These are phyloP conservation scores for Trachurus trachurus DNA, from an alignment of 2,797 vertebrate genomes.

Conservation along the genomic window DNA sequence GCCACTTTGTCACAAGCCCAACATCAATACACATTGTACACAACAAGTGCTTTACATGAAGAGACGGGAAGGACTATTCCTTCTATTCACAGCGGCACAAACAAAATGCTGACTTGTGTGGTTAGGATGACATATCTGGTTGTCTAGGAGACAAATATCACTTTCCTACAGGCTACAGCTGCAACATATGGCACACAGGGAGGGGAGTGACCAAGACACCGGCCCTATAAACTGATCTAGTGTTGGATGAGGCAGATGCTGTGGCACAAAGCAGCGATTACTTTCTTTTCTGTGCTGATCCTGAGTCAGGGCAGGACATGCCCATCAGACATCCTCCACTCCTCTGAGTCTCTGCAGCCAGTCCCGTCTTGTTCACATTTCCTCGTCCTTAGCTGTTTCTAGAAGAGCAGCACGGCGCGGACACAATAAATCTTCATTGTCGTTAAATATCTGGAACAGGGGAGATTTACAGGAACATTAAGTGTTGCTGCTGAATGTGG, in stretches of 20 bases:
- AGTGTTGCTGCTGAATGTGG: conserved; percentile 23
- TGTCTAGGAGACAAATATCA: not conserved
- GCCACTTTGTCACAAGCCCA: conserved; percentile 3
- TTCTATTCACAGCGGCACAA: conserved; percentile 16
- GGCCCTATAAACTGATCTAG: not conserved
- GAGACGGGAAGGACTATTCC: conserved; percentile 1
- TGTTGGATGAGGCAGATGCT: not conserved
- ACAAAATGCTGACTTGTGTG: conserved; percentile 9
- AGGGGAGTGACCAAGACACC: not conserved
- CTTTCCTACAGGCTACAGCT: not conserved
- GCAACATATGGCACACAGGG: not conserved
- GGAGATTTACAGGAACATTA: conserved; percentile 17
- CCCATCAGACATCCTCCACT: conserved; percentile 23
- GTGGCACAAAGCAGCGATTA: not conserved
- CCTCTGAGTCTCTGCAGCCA: conserved; percentile 11
- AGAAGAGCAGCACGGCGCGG: too few relatives aligned
- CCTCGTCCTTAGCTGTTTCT: not conserved
- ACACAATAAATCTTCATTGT: not conserved
- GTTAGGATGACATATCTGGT: not conserved
- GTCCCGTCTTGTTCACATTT: conserved; percentile 11
- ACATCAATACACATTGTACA: conserved; percentile 1
- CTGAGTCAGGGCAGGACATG: conserved; percentile 24
- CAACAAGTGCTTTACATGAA: not conserved
- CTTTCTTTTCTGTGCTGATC: conserved; percentile 4
- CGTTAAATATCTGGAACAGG: not conserved